These are phyloP conservation scores for Sialis fuliginosa DNA, from an alignment of 2,888 invertebrate genomes.

Conservation along the genomic window DNA sequence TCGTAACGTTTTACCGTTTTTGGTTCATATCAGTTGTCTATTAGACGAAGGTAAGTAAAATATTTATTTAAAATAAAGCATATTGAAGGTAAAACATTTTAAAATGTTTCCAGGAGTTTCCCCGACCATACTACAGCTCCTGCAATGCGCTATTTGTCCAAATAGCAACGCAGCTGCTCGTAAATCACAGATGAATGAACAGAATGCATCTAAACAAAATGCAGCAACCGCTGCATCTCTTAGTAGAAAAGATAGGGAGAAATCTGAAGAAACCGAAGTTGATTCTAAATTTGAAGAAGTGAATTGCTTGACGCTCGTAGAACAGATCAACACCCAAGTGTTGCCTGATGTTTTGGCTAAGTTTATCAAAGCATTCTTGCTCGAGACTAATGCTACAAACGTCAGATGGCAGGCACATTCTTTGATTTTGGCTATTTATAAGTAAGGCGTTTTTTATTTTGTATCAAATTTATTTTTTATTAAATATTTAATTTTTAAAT, in stretches of 20 bases:
- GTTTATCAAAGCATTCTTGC: slow-evolving; percentile 77
- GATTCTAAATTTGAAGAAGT: slow-evolving; percentile 48
- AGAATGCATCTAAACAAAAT: slow-evolving; percentile 12
- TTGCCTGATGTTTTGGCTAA: slow-evolving; percentile 42
- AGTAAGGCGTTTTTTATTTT: slow-evolving; percentile 25
- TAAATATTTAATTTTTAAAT: slow-evolving; percentile 8
- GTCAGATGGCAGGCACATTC: slow-evolving; percentile 94
- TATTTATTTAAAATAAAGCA: slow-evolving; percentile 4
- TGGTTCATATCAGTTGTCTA: slow-evolving; percentile 68
- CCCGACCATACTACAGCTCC: slow-evolving; percentile 72
- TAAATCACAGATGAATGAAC: slow-evolving; percentile 15
- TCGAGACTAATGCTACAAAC: slow-evolving; percentile 84
- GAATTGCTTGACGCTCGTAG: slow-evolving; percentile 46
- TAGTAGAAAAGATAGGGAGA: slow-evolving; percentile 39
- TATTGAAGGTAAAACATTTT: slow-evolving; percentile 3
- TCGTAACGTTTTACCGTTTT: slow-evolving; percentile 58
- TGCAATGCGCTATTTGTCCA: slow-evolving; percentile 75
- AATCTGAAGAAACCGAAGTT: slow-evolving; percentile 45
- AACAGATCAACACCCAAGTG: slow-evolving; percentile 50
- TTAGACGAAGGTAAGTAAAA: slow-evolving; percentile 54
- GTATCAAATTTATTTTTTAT: neutral
- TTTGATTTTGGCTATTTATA: slow-evolving; percentile 65
- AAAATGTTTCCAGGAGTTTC: slow-evolving; percentile 42
- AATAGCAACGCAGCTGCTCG: slow-evolving; percentile 18
- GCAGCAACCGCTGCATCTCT: slow-evolving; percentile 13